Evolutionary conservation across 2,113 vertebrate species (phyloP).

Genomic region (Cariama cristata): DNA sequence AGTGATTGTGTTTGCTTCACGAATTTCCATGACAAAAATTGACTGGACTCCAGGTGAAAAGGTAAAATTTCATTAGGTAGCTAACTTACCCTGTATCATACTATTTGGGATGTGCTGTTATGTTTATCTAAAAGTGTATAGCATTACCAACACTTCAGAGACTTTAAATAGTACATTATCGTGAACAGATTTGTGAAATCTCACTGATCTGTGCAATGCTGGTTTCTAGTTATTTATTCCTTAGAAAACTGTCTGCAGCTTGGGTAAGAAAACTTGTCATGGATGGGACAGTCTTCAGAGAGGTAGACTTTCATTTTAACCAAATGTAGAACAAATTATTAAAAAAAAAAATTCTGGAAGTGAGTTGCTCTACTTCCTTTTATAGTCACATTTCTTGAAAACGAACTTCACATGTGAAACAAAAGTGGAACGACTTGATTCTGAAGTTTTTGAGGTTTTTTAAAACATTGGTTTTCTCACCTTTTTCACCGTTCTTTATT

Average conservation of each 20-base stretch:
- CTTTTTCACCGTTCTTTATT: neutral
- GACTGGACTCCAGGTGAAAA: constrained; percentile 83
- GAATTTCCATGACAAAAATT: constrained; percentile 78
- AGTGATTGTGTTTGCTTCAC: constrained; percentile 81
- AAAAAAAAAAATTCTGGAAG: neutral
- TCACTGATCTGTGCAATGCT: neutral
- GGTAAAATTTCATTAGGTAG: constrained; percentile 75
- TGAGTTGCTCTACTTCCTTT: neutral
- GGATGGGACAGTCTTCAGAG: neutral
- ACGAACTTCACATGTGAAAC: neutral
- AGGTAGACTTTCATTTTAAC: neutral
- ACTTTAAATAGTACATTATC: neutral
- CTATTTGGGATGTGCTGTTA: neutral
- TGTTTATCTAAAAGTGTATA: neutral
- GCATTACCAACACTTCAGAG: neutral
- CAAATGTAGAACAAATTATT: neutral
- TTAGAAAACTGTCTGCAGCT: neutral
- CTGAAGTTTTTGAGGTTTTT: neutral
- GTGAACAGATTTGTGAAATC: neutral
- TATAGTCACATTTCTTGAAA: neutral
- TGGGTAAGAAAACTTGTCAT: neutral
- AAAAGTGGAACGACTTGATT: neutral
- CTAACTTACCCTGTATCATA: neutral
- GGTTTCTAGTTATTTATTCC: neutral
- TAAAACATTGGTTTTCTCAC: neutral